Percentiles rank a stretch among this genome's conserved stretches.
Conservation (phyloP, 2,888 invertebrate species). For the Xestia rhomboidea region DNA sequence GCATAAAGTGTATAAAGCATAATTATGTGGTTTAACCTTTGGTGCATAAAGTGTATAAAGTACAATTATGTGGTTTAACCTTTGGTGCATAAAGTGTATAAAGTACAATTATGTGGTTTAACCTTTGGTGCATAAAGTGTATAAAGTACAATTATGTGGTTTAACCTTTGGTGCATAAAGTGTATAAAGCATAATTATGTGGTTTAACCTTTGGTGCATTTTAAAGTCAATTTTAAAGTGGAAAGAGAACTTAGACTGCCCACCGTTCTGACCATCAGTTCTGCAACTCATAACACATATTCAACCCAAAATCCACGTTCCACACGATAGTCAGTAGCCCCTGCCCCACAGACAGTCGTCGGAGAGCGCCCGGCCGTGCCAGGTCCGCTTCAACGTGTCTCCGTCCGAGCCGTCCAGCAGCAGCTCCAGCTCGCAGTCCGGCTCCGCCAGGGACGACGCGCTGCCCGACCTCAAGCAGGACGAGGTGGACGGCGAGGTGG, state of each 20-base stretch:
- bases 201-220: not conserved
- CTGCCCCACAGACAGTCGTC: conserved; percentile 74
- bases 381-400: conserved; percentile 80
- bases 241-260: not conserved
- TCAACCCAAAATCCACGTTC: not conserved
- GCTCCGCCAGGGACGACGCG: conserved; percentile 60
- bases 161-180: not conserved
- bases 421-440: conserved; percentile 80
- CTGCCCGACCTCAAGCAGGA: not conserved
- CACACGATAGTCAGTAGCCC: not conserved
- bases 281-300: not conserved
- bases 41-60: too few species aligned
- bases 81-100: not conserved
- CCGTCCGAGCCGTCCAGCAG: conserved; percentile 77
- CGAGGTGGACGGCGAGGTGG: not conserved
- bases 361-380: conserved; percentile 68
- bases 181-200: not conserved
- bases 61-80: not conserved
- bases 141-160: not conserved
- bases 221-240: not conserved
- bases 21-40: not conserved
- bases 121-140: too few species aligned
- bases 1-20: too few species aligned
- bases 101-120: not conserved
- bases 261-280: not conserved